Evolutionary conservation across 1,140 invertebrate species (phyloP).

Genomic region (Thaumatotibia leucotreta): DNA sequence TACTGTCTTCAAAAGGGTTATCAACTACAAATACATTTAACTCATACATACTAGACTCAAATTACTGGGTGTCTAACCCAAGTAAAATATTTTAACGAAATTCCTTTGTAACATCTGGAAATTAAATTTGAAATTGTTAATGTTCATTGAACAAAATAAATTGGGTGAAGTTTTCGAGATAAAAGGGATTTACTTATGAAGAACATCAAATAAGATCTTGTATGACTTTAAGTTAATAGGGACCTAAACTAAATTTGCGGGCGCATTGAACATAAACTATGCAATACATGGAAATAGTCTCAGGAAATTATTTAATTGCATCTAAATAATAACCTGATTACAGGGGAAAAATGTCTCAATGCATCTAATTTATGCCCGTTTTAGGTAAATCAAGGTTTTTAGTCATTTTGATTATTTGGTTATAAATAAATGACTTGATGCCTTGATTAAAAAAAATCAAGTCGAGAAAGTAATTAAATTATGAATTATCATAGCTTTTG

Average conservation of each 20-base stretch:
- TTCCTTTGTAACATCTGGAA: conserved; percentile 9
- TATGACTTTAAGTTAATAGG: neutral
- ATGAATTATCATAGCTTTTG: too few species aligned
- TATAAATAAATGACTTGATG: too few species aligned
- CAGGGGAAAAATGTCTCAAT: too few species aligned
- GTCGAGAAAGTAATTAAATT: too few species aligned
- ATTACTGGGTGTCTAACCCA: neutral
- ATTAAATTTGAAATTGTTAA: conserved; percentile 8
- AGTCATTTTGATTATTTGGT: too few species aligned
- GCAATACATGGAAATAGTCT: neutral
- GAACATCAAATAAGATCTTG: neutral
- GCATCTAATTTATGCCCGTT: too few species aligned
- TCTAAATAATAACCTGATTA: too few species aligned
- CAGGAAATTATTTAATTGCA: neutral
- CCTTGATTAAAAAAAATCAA: too few species aligned
- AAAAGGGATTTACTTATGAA: conserved; percentile 3
- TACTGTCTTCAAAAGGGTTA: neutral
- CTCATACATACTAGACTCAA: neutral
- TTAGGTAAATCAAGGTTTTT: too few species aligned
- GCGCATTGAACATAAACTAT: neutral
- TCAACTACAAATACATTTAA: neutral
- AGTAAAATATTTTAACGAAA: conserved; percentile 10
- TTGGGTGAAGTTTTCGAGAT: neutral
- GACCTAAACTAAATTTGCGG: neutral
- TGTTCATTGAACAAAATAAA: conserved; percentile 13